Evolutionary conservation across 2,113 vertebrate species (phyloP), one percentile per base, ranked within the genome.

Genomic region (Triplophysa dalaica): DNA sequence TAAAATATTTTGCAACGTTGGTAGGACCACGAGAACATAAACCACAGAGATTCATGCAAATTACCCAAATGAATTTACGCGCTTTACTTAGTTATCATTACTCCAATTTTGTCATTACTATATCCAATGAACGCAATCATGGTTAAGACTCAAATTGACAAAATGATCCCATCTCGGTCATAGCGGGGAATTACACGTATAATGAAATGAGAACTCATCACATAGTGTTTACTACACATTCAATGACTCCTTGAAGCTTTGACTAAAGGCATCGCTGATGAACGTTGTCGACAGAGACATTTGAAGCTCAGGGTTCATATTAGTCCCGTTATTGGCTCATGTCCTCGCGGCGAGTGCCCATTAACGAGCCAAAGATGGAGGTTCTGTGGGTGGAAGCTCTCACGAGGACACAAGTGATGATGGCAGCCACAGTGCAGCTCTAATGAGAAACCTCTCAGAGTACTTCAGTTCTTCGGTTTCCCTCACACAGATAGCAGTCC

Each of bases 291-390:
- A 76, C 10, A 76, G 41, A 33, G 14, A 43, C 33, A 43, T 8
- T 52, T 17, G 50, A 52, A 52, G 38, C 72, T 74, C 72, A 22
- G 58, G 3, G 38, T 33, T 24, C 38, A 0, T 17, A 64, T 75
- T 64, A 75, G 60, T 63, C 16, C 58, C 41, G 62, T 75, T 75
- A 75, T 64, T 41, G 61, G 43, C 73, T 29, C 70, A 58, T n/a
- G 45, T 65, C 62, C 45, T 33, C 45, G 29, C 60, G 8, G 12
- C n/a, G 24, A 33, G 45, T 33, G 45, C 62, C 45, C 61, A 77
- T 65, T 77, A 65, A 61, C 7, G 19, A 38, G 12, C 43, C 17
- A 12, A 38, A 77, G n/a, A 65, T 8, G 48, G 50, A 54, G 43
- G 74, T 19, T 33, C 38, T 38, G 61, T 77, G 60, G 58, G 41